Percentiles rank a stretch among this genome's conserved stretches.
Conservation (phyloP, 2,888 invertebrate species). For the Bellardia pandia region DNA sequence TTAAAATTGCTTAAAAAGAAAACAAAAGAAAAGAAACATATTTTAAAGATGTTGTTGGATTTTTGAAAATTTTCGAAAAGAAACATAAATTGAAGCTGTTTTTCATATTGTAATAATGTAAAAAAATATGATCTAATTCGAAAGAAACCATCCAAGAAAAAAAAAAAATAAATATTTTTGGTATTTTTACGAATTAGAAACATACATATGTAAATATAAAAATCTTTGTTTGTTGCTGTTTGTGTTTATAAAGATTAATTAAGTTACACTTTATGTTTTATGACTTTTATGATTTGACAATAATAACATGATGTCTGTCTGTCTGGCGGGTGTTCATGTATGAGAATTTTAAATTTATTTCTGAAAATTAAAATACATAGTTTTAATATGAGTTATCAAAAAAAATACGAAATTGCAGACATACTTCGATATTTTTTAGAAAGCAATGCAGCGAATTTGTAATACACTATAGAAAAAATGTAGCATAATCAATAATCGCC, state of each 20-base stretch:
- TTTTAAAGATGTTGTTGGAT: conserved; percentile 40
- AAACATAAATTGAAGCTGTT: conserved; percentile 42
- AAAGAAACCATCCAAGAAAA: conserved; percentile 43
- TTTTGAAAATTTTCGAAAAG: not conserved
- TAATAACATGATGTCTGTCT: conserved; percentile 24
- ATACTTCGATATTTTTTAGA: not conserved
- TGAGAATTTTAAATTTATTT: conserved; percentile 17
- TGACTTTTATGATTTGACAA: conserved; percentile 58
- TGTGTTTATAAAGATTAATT: conserved; percentile 58
- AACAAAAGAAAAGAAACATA: not conserved
- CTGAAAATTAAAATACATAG: not conserved
- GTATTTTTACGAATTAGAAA: not conserved
- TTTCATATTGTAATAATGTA: conserved; percentile 21
- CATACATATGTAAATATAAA: conserved; percentile 29
- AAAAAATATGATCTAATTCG: conserved; percentile 58
- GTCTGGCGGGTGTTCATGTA: not conserved
- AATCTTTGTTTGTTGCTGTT: conserved; percentile 10
- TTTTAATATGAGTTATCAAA: conserved; percentile 21
- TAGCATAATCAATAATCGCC: no score
- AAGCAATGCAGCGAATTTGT: not conserved
- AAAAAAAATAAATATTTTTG: conserved; percentile 22
- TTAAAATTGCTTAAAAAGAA: conserved; percentile 42
- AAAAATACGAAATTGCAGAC: not conserved
- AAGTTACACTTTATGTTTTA: conserved; percentile 67
- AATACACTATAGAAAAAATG: not conserved